These are phyloP conservation scores for Anoplophora glabripennis DNA, from an alignment of 1,140 invertebrate species.

Conservation along the genomic window DNA sequence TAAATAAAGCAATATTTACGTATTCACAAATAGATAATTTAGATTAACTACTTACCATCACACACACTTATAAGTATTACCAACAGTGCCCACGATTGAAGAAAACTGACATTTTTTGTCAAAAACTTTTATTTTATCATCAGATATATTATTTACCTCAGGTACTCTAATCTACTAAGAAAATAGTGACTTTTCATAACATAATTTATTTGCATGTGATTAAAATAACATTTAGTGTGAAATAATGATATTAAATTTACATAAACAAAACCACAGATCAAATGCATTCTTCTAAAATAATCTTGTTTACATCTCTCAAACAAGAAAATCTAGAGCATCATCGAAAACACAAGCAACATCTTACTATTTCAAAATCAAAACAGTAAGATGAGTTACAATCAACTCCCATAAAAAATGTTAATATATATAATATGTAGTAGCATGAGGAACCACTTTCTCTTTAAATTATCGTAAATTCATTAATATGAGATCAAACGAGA, in stretches of 20 bases:
- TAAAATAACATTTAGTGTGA: constrained; percentile 15
- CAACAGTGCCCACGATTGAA: too few species aligned
- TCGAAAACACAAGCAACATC: constrained; percentile 20
- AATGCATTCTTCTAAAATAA: constrained; percentile 14
- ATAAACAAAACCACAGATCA: too few species aligned
- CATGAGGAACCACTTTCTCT: constrained; percentile 11
- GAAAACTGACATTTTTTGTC: too few species aligned
- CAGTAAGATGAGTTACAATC: constrained; percentile 17
- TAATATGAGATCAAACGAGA: constrained; percentile 23
- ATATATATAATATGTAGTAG: too few species aligned
- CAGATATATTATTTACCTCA: too few species aligned
- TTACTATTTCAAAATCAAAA: constrained; percentile 24
- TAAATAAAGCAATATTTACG: too few species aligned
- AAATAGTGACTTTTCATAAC: constrained; percentile 9
- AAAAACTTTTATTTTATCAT: too few species aligned
- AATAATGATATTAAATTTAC: too few species aligned
- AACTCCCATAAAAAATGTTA: not conserved
- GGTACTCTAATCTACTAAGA: constrained; percentile 9
- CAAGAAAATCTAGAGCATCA: constrained; percentile 23
- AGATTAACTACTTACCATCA: too few species aligned
- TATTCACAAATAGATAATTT: too few species aligned
- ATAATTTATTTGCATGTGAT: constrained; percentile 30
- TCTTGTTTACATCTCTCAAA: constrained; percentile 16
- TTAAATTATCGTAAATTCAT: constrained; percentile 19
- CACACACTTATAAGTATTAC: too few species aligned